Base-by-base conservation (phyloP, 2,113 vertebrate genomes). In the Lophura nycthemera region DNA sequence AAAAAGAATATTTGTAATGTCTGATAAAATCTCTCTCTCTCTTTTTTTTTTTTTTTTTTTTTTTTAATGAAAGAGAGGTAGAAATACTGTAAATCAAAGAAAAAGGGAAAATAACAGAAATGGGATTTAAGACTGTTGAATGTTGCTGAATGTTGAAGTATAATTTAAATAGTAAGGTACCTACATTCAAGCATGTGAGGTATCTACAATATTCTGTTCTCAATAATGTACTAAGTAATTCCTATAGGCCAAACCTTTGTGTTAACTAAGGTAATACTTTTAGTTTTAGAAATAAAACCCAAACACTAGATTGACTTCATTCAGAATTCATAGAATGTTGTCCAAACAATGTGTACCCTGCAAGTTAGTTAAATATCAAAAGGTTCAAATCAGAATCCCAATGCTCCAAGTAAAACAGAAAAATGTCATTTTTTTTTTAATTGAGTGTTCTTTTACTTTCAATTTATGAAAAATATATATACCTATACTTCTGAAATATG, bases 311-410 rank as follows among this genome's bases (percentile, higher is more conserved):
- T 71, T 92, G 8, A 7, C 38, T 72, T 81, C 65, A 70, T 82
- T 63, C 70, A 81, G 66, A 83, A 74, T 67, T 52, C 48, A 47
- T 38, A 74, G 18, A 83, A 50, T 43, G 13, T 87, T 87, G 72
- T 90, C 64, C n/a, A 90, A 69, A 48, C 54, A 64, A 16, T 22
- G 21, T 24, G 11, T 54, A 21, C 40, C 56, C 22, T 88, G 43
- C 12, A 90, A 90, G 75, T 60, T 67, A 79, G 38, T 66, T 95
- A 96, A 78, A 80, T 93, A 92, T 83, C 63, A 92, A 42, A 85
- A 70, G 3, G 21, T 42, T 85, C 45, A 90, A 70, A 89, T 92
- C 81, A 60, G 67, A 93, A 83, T 90, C 17, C n/a, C 74, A 47
- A 34, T 20, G 73, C 57, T 77, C 6, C 54, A 67, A 85, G 60